phyloP scores from a whole-genome alignment of 2,888 invertebrate species.

The Dolichopus griseipennis region DNA sequence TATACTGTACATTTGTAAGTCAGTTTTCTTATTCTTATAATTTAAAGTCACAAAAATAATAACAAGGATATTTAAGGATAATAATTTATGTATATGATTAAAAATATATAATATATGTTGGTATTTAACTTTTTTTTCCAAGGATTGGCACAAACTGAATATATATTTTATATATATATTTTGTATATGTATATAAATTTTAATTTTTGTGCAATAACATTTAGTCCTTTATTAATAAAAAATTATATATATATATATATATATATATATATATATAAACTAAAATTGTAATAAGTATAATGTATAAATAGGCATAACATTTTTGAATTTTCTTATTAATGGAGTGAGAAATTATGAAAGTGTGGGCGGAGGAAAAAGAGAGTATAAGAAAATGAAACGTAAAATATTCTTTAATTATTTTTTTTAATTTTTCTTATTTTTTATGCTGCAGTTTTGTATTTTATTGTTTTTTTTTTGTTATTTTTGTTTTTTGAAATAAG shows the following conservation, averaged over 20 bases:
- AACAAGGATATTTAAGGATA: background rate
- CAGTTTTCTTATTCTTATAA: background rate
- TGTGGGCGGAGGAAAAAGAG: too few relatives aligned
- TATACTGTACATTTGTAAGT: too few relatives aligned
- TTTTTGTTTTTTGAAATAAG: too few relatives aligned
- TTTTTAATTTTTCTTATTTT: too few relatives aligned
- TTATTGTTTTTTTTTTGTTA: too few relatives aligned
- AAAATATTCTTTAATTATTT: too few relatives aligned
- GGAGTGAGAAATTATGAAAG: too few relatives aligned
- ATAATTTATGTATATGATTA: background rate
- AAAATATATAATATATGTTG: background rate
- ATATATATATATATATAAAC: background rate
- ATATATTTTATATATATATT: background rate
- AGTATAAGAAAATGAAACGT: too few relatives aligned
- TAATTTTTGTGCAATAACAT: constrained; percentile 2
- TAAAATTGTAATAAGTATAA: background rate
- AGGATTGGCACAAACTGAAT: background rate
- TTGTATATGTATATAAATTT: background rate
- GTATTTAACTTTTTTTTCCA: too few relatives aligned
- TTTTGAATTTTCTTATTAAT: background rate
- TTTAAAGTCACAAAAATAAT: background rate
- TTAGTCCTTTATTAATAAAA: background rate
- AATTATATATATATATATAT: background rate
- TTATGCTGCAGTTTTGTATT: too few relatives aligned
- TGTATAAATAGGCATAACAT: background rate